Conservation (phyloP, 2,113 vertebrate species). For the Leucoraja erinaceus region DNA sequence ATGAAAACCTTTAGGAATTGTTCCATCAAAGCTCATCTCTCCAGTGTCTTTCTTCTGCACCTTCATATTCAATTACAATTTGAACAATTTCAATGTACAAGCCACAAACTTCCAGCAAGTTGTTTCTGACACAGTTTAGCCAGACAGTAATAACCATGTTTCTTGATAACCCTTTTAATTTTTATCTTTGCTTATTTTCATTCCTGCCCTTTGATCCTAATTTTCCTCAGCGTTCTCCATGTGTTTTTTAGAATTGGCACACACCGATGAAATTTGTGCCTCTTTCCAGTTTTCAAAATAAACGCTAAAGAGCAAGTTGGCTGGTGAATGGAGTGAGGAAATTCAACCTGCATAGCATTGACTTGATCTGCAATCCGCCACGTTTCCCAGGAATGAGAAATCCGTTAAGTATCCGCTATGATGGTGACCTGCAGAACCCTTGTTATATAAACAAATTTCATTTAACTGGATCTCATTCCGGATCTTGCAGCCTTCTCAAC, state of each 20-base stretch:
- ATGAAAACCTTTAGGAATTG: background rate
- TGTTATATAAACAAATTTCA: conserved; percentile 6
- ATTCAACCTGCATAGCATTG: background rate
- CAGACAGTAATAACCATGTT: background rate
- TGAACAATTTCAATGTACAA: background rate
- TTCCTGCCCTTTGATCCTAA: background rate
- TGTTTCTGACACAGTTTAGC: background rate
- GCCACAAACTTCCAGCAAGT: too few relatives aligned
- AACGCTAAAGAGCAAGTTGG: background rate
- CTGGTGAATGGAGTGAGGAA: background rate
- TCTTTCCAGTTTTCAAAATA: background rate
- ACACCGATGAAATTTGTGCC: background rate
- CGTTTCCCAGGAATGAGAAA: background rate
- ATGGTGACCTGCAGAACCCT: background rate
- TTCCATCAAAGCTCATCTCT: background rate
- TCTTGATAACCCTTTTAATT: background rate
- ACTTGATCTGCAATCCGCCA: background rate
- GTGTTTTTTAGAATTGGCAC: background rate
- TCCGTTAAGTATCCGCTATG: background rate
- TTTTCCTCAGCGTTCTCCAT: background rate
- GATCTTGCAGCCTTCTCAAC: background rate
- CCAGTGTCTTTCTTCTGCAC: background rate
- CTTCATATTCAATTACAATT: background rate
- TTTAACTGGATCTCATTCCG: conserved; percentile 16
- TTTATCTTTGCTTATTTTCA: background rate